Conservation (phyloP, 2,797 vertebrate species). For the Phalanger gymnotis region DNA sequence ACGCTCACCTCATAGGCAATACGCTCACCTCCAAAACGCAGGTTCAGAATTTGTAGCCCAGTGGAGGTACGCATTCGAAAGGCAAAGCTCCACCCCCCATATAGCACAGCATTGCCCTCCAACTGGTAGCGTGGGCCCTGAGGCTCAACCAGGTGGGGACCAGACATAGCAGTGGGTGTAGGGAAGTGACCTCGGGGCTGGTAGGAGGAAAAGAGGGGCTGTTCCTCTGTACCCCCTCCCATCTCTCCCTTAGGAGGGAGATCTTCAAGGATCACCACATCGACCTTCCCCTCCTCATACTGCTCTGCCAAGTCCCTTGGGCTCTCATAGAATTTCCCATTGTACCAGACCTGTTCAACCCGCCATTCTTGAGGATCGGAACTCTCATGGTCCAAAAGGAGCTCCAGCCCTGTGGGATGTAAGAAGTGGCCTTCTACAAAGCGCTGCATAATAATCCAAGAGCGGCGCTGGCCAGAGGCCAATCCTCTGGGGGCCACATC, state of each 20-base stretch:
- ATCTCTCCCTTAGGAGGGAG: background rate
- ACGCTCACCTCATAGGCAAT: constrained; percentile 94
- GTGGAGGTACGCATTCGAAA: constrained; percentile 91
- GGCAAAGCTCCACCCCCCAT: constrained; percentile 93
- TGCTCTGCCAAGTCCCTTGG: constrained; percentile 87
- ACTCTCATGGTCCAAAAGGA: constrained; percentile 90
- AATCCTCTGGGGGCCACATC: constrained; percentile 92
- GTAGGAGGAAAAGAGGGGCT: constrained; percentile 89
- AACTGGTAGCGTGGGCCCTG: constrained; percentile 88
- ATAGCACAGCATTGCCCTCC: constrained; percentile 88
- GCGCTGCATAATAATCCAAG: constrained; percentile 93
- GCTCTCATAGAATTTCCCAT: constrained; percentile 89
- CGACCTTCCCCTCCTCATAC: constrained; percentile 85
- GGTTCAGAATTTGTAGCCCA: constrained; percentile 93
- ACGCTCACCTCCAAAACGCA: constrained; percentile 91
- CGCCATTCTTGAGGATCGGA: constrained; percentile 87
- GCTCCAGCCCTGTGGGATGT: constrained; percentile 94
- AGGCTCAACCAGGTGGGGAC: constrained; percentile 91
- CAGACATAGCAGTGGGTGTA: constrained; percentile 81
- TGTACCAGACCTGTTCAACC: constrained; percentile 93
- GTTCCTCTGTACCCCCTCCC: constrained; percentile 39
- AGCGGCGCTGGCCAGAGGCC: constrained; percentile 89
- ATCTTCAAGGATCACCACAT: constrained; percentile 80
- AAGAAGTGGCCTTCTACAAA: constrained; percentile 92
- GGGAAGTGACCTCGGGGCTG: constrained; percentile 87